Conservation (phyloP, 1,140 invertebrate species). For the Pseudomyrmex dendroicus region DNA sequence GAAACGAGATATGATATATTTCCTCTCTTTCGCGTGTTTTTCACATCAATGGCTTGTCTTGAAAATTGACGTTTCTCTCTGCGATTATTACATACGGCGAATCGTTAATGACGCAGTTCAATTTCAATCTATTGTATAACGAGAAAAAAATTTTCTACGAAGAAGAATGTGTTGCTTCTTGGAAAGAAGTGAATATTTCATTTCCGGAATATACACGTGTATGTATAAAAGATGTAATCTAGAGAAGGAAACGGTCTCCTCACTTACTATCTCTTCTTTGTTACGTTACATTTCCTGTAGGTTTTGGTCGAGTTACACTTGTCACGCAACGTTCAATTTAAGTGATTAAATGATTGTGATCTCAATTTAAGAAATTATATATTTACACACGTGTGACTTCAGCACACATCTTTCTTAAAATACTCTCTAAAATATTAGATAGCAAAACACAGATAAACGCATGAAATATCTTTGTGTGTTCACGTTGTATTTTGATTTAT, state of each 20-base stretch:
- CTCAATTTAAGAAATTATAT: neutral
- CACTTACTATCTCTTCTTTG: slow-evolving; percentile 1
- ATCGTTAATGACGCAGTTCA: slow-evolving; percentile 30
- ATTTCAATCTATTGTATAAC: slow-evolving; percentile 29
- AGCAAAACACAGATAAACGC: neutral
- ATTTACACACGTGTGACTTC: neutral
- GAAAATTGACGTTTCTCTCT: slow-evolving; percentile 23
- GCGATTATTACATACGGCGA: slow-evolving; percentile 17
- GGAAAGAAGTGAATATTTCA: neutral
- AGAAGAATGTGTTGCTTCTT: neutral
- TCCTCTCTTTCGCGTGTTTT: slow-evolving; percentile 23
- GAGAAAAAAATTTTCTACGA: slow-evolving; percentile 39
- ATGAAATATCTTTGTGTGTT: too few species aligned
- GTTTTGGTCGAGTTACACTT: slow-evolving; percentile 4
- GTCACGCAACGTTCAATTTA: neutral
- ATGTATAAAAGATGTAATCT: neutral
- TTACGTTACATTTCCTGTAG: neutral
- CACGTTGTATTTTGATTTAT: too few species aligned
- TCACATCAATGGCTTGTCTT: slow-evolving; percentile 13
- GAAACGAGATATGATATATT: slow-evolving; percentile 12
- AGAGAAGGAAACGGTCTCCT: neutral
- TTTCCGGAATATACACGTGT: neutral
- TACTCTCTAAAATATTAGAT: slow-evolving; percentile 2
- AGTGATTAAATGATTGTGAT: neutral
- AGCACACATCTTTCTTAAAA: neutral